Evolutionary conservation across 2,888 invertebrate species (phyloP).

Genomic region (Mactromeris polynyma): DNA sequence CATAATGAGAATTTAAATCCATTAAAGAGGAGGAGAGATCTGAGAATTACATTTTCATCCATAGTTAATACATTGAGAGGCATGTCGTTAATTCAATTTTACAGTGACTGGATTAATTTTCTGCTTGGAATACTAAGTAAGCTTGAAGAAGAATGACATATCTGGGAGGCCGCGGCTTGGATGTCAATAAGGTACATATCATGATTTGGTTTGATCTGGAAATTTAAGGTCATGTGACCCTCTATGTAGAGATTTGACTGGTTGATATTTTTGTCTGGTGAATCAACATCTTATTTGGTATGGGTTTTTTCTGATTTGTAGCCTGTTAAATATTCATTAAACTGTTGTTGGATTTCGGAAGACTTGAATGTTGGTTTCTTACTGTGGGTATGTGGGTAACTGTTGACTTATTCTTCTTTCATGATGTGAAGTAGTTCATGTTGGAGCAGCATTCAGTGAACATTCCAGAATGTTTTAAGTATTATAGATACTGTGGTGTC

Average conservation of each 20-base stretch:
- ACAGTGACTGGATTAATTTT: constrained; percentile 49
- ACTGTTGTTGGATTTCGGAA: not conserved
- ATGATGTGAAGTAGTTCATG: too few relatives aligned
- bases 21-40: constrained; percentile 27
- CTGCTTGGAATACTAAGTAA: constrained; percentile 41
- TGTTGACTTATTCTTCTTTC: too few relatives aligned
- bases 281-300: not conserved
- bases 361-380: not conserved
- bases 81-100: constrained; percentile 50
- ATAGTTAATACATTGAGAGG: constrained; percentile 28
- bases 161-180: constrained; percentile 9
- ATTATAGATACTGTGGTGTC: too few relatives aligned
- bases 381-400: too few relatives aligned
- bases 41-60: constrained; percentile 39
- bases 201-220: not conserved
- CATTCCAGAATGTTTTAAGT: too few relatives aligned
- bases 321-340: not conserved
- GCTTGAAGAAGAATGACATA: constrained; percentile 12
- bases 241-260: not conserved
- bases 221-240: constrained; percentile 18
- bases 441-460: too few relatives aligned
- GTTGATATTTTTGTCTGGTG: not conserved
- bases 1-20: constrained; percentile 50
- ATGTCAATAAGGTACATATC: constrained; percentile 23
- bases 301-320: not conserved